Evolutionary conservation across 2,797 vertebrate genomes (phyloP).

Genomic region (Acanthurus tractus): DNA sequence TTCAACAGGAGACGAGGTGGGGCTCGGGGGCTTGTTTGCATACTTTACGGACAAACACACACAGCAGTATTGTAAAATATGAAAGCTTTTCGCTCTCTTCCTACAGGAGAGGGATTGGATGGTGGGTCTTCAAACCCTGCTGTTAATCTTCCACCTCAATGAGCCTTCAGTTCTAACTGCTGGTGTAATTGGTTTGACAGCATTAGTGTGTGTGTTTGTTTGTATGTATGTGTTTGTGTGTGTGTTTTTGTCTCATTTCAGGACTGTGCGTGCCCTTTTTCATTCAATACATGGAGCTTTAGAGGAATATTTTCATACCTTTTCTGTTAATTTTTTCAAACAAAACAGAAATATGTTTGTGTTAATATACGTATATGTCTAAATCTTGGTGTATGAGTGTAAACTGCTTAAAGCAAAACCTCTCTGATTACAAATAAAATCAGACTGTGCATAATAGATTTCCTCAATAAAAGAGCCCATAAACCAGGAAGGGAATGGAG

Average conservation of each 20-base stretch:
- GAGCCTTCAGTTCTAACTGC: conserved; percentile 59
- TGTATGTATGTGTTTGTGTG: conserved; percentile 2
- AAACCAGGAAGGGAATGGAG: conserved; percentile 24
- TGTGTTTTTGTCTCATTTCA: conserved; percentile 26
- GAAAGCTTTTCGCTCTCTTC: conserved; percentile 34
- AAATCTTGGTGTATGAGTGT: conserved; percentile 24
- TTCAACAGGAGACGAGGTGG: conserved; percentile 18
- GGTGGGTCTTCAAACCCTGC: conserved; percentile 55
- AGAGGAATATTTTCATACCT: conserved; percentile 3
- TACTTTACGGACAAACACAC: conserved; percentile 32
- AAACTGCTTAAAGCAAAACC: conserved; percentile 42
- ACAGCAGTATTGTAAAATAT: conserved; percentile 27
- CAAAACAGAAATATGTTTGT: conserved; percentile 1
- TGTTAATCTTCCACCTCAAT: conserved; percentile 64
- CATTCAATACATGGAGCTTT: conserved; percentile 1
- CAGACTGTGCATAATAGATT: conserved; percentile 44
- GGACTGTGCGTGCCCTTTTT: background rate
- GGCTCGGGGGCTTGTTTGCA: background rate
- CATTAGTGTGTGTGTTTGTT: conserved; percentile 6
- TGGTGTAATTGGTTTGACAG: conserved; percentile 44
- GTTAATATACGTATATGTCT: conserved; percentile 14
- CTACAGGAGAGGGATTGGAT: conserved; percentile 17
- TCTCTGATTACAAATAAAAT: conserved; percentile 50
- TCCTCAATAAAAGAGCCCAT: conserved; percentile 42
- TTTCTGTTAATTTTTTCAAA: background rate